Conservation (phyloP, 2,888 invertebrate genomes). For the Mylabris sibirica region DNA sequence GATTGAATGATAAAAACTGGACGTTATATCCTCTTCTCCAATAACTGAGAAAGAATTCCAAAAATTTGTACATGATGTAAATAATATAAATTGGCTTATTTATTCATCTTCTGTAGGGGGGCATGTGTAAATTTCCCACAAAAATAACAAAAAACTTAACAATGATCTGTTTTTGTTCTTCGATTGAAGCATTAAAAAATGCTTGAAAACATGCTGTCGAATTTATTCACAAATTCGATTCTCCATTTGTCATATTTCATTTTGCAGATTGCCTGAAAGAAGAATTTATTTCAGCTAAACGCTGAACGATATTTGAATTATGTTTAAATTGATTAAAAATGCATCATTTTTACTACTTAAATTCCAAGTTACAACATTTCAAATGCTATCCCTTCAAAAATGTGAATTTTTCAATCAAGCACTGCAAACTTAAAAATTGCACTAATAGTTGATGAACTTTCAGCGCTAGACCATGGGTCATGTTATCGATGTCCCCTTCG, state of each 20-base stretch:
- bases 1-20: slow-evolving; percentile 4
- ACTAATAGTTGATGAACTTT: too few relatives aligned
- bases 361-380: too few relatives aligned
- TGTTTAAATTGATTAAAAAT: too few relatives aligned
- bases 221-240: slow-evolving; percentile 14
- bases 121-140: slow-evolving; percentile 30
- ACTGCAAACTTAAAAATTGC: too few relatives aligned
- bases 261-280: background rate
- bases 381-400: too few relatives aligned
- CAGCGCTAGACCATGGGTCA: too few relatives aligned
- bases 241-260: slow-evolving; percentile 14
- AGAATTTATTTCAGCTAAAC: too few relatives aligned
- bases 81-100: slow-evolving; percentile 52
- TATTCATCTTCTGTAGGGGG: slow-evolving; percentile 52
- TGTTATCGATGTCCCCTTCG: too few relatives aligned
- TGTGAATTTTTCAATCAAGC: too few relatives aligned
- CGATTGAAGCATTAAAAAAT: background rate
- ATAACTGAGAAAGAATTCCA: slow-evolving; percentile 17
- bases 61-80: slow-evolving; percentile 52
- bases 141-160: background rate
- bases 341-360: too few relatives aligned
- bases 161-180: background rate
- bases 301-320: too few relatives aligned
- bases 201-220: slow-evolving; percentile 20
- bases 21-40: slow-evolving; percentile 32